These are phyloP conservation scores for Neotragus pygmaeus DNA, from an alignment of 2,113 vertebrate species.

Conservation along the genomic window DNA sequence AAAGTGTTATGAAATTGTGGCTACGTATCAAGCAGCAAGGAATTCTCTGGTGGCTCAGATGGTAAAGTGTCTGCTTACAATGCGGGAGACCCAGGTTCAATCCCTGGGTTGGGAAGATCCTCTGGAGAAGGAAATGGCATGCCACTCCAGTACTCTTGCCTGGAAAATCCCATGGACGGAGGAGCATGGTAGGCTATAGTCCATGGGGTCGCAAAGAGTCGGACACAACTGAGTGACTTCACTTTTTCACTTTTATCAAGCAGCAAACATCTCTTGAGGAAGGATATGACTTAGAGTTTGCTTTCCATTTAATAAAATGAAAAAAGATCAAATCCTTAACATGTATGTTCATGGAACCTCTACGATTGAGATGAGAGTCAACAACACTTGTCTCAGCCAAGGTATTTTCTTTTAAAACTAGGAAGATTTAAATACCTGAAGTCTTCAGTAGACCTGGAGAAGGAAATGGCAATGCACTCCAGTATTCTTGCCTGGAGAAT, in stretches of 20 bases:
- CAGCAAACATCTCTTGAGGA: not conserved
- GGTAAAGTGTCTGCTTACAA: not conserved
- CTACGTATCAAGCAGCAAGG: not conserved
- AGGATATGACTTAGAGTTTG: not conserved
- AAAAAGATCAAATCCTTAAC: not conserved
- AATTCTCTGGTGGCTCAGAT: not conserved
- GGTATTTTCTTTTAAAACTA: not conserved
- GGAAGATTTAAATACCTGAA: not conserved
- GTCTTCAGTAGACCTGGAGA: not conserved
- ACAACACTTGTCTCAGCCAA: not conserved
- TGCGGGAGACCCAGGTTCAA: fast-evolving
- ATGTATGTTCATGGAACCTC: not conserved
- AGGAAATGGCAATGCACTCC: no score
- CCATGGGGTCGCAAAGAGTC: not conserved
- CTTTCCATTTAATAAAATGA: not conserved
- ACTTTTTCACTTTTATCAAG: not conserved
- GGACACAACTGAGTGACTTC: not conserved
- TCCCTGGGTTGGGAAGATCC: not conserved
- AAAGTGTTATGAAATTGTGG: not conserved
- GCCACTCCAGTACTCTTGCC: not conserved
- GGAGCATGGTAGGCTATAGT: not conserved
- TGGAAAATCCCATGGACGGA: not conserved
- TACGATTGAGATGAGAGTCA: not conserved
- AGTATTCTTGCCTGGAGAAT: no score
- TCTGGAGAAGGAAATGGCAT: not conserved